Evolutionary conservation across 2,888 invertebrate species (phyloP), one percentile per base, ranked within the genome.

Genomic region (Zygogramma bicolorata): DNA sequence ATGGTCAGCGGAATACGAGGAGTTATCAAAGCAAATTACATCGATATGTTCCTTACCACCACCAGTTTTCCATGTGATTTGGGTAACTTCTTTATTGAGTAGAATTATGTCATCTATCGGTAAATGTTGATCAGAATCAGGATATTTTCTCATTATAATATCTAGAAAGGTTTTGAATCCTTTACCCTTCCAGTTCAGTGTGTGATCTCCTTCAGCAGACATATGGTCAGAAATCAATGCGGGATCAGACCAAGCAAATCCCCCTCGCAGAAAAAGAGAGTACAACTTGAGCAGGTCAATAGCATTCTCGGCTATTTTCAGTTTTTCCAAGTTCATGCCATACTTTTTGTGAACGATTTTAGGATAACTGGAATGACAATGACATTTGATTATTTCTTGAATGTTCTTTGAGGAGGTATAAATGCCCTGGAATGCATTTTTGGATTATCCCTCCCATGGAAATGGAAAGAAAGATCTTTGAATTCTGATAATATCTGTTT

Each of bases 201-300:
- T n/a, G n/a, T n/a, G n/a, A n/a, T n/a, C n/a, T n/a, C n/a, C n/a
- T n/a, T n/a, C n/a, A n/a, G n/a, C n/a, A n/a, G n/a, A n/a, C n/a
- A n/a, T n/a, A 93, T 91, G 0, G 87, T 89, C 90, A 89, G 81
- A 91, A 92, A 76, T 94, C 91, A 0, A 91, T 91, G 94, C 94
- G 31, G 93, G 90, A 31, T 91, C 88, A 87, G 89, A 87, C 90
- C 94, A 87, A 82, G 91, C 84, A 88, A 90, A 90, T 76, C 92
- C 86, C 3, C 71, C 58, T 13, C 67, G 66, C 1, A 10, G 15
- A 10, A 31, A 15, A 8, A 60, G 10, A 0, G 42, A 31, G 5
- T 27, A 13, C 13, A 18, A 10, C 27, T 70, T 65, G 8, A 70
- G 27, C n/a, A 65, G 61, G 7, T 59, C 13, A n/a, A 34, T 29